Percentiles rank a stretch among this genome's conserved stretches.
phyloP scores from a whole-genome alignment of 2,888 invertebrate genomes.

The Busseola fusca region DNA sequence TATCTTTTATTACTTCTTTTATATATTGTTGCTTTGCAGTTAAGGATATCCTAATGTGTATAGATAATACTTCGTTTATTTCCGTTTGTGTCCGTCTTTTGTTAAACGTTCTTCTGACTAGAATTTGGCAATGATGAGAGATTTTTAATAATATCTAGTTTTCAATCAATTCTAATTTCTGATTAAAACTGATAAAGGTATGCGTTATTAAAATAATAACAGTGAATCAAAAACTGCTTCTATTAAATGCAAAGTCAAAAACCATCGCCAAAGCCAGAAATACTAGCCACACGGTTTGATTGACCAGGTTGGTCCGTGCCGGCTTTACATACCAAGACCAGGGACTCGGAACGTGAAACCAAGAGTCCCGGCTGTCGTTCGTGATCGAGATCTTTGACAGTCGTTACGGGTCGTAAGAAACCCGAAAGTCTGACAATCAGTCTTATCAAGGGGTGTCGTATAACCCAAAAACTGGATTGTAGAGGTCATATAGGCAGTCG shows the following conservation, averaged over 20 bases:
- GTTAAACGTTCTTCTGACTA: too few species aligned
- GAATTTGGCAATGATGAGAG: background rate
- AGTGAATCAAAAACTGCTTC: background rate
- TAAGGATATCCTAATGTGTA: slow-evolving; percentile 28
- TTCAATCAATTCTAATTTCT: background rate
- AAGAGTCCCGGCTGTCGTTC: too few species aligned
- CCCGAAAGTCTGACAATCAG: too few species aligned
- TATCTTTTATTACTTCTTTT: slow-evolving; percentile 15
- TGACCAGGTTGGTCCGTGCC: too few species aligned
- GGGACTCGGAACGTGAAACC: too few species aligned
- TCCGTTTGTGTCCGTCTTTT: background rate
- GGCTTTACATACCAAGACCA: too few species aligned
- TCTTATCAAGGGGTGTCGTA: too few species aligned
- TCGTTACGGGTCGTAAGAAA: too few species aligned
- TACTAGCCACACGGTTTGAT: too few species aligned
- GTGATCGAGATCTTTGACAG: too few species aligned
- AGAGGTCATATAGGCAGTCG: too few species aligned
- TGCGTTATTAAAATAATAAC: background rate
- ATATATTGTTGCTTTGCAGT: background rate
- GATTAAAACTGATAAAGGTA: background rate
- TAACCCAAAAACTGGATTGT: too few species aligned
- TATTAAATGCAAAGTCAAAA: background rate
- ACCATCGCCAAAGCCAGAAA: background rate
- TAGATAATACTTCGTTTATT: background rate
- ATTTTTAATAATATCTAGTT: background rate